phyloP scores from a whole-genome alignment of 2,797 vertebrate genomes.

The Oreochromis mossambicus region DNA sequence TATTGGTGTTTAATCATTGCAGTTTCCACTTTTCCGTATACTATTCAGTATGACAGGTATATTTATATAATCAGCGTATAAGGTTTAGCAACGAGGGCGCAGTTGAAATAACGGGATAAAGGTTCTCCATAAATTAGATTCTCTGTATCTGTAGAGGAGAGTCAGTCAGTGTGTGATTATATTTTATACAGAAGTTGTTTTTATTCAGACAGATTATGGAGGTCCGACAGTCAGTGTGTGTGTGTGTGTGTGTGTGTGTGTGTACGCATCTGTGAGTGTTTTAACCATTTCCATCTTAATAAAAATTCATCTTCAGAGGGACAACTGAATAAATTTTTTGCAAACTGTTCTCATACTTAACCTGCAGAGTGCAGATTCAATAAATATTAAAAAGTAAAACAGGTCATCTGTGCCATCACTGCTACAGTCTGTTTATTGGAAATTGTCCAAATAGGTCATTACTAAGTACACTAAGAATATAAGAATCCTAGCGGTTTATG shows the following conservation, averaged over 20 bases:
- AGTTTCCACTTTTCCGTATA: neutral
- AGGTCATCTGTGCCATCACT: constrained; percentile 12
- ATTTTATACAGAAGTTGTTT: constrained; percentile 27
- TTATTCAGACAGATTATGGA: constrained; percentile 28
- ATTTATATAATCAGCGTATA: constrained; percentile 28
- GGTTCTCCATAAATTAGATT: neutral
- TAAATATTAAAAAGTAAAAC: neutral
- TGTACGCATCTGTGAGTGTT: neutral
- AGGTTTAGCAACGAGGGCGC: neutral
- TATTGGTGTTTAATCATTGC: neutral
- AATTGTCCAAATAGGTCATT: neutral
- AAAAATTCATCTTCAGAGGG: neutral
- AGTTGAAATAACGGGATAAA: neutral
- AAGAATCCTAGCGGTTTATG: neutral
- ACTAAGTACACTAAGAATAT: neutral
- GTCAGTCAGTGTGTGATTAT: constrained; percentile 22
- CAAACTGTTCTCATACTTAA: constrained; percentile 11
- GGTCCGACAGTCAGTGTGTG: constrained; percentile 9
- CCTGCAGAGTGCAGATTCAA: constrained; percentile 8
- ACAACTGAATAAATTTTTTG: neutral
- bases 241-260: neutral
- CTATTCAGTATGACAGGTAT: constrained; percentile 4
- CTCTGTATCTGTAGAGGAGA: neutral
- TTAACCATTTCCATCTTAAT: constrained; percentile 14
- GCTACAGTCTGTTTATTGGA: neutral